Base-by-base conservation (phyloP, 1,140 invertebrate genomes). In the Drosophila malerkotliana region DNA sequence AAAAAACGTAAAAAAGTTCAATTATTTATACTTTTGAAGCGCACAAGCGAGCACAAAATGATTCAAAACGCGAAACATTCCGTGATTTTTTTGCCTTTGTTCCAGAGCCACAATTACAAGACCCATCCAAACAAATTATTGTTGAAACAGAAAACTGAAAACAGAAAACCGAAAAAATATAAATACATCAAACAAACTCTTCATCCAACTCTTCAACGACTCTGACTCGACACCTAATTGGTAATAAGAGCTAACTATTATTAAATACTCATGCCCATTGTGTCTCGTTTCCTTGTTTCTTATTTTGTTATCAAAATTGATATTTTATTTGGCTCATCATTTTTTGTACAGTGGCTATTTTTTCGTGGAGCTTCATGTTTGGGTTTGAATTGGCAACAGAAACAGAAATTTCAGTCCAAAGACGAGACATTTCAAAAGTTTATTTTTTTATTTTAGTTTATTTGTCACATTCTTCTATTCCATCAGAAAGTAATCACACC, bases 191-290 rank as follows among this genome's bases (percentile, higher is more conserved):
- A 61, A 51, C n/a, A 59, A 74, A 34, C 61, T 77, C 73, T 72
- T 72, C 51, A 55, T 69, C 66, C 82, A 87, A 75, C 78, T 80
- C 78, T 80, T 75, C 69, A 87, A 85, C 82, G 69, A 87, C 82
- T 87, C 78, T 85, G 82, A 87, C 78, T 75, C 82, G 82, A 82
- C 82, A 85, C 63, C 81, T 87, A 76, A 85, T 85, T 85, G 82
- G 82, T 85, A 85, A 85, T 85, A 87, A 85, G 82, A 87, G 82
- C 78, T 82, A 87, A 76, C 76, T 76, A 75, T 76, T 76, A 56
- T 76, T 68, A 77, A 62, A 62, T 76, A 79, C 69, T 78, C 66
- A 87, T 81, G 82, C 78, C 81, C 82, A 82, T 85, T 87, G 82
- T 85, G 81, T 85, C 41, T 75, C 49, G 24, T 61, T 64, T 77